Conservation (phyloP, 2,113 vertebrate species). For the Sphyrna mokarran region DNA sequence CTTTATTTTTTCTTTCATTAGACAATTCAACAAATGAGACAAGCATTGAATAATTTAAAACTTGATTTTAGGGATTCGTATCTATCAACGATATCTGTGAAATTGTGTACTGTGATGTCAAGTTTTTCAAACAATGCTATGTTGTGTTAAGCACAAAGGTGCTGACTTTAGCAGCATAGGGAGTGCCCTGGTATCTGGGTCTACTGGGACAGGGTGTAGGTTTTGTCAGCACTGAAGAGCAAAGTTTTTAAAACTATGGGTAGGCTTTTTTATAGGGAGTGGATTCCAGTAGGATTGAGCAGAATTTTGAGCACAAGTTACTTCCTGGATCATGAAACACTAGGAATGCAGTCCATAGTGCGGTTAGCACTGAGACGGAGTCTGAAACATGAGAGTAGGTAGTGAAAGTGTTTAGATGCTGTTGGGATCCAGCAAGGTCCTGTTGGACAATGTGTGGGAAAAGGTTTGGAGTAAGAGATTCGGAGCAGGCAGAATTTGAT, state of each 20-base stretch:
- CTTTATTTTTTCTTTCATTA: not conserved
- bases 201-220: not conserved
- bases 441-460: not conserved
- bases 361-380: not conserved
- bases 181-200: not conserved
- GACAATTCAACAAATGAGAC: not conserved
- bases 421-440: not conserved
- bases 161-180: not conserved
- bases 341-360: not conserved
- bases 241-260: not conserved
- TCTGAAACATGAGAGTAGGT: not conserved
- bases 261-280: not conserved
- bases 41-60: not conserved
- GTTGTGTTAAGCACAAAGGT: not conserved
- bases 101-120: not conserved
- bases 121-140: not conserved
- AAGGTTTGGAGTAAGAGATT: not conserved
- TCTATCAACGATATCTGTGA: not conserved
- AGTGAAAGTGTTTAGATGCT: not conserved
- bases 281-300: not conserved
- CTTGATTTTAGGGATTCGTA: not conserved
- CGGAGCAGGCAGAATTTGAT: not conserved
- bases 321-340: not conserved
- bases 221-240: not conserved
- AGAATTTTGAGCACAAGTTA: not conserved